These are phyloP conservation scores for Lota lota DNA, from an alignment of 2,113 vertebrate genomes.

Conservation along the genomic window DNA sequence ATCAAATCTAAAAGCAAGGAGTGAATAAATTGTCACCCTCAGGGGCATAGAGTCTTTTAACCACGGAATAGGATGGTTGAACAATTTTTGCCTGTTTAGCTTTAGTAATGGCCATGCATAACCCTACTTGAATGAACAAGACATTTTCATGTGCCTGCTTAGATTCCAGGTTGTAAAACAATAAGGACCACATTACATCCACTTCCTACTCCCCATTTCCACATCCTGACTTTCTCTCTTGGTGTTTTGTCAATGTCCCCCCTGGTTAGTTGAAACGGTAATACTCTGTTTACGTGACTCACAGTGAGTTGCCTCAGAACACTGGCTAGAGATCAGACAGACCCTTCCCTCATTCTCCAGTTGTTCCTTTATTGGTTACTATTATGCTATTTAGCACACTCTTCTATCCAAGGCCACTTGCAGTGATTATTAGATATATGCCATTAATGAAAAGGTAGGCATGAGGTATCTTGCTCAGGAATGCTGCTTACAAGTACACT, in stretches of 20 bases:
- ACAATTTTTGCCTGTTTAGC: conserved; percentile 24
- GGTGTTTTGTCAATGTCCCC: conserved; percentile 48
- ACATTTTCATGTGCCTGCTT: conserved; percentile 64
- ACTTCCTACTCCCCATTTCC: conserved; percentile 60
- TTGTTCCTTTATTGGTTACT: conserved; percentile 20
- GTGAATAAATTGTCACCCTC: conserved; percentile 42
- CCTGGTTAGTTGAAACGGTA: conserved; percentile 25
- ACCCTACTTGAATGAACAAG: conserved; percentile 31
- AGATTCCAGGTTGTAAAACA: conserved; percentile 60
- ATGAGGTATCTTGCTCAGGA: too few relatives aligned
- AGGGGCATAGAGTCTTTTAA: conserved; percentile 7
- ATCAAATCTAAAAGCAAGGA: conserved; percentile 22
- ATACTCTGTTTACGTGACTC: conserved; percentile 66
- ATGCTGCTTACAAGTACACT: conserved; percentile 21
- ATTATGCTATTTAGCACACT: too few relatives aligned
- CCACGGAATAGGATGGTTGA: conserved; percentile 14
- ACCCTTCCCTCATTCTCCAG: conserved; percentile 29
- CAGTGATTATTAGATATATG: too few relatives aligned
- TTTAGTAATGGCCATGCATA: not conserved
- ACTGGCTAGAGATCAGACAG: conserved; percentile 41
- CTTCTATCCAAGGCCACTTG: too few relatives aligned
- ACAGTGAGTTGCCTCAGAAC: conserved; percentile 59
- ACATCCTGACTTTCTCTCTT: conserved; percentile 61
- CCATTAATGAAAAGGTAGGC: too few relatives aligned
- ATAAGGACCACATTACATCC: conserved; percentile 55